Base-by-base conservation (phyloP, 1,140 invertebrate genomes). In the Aradophagus sp. region DNA sequence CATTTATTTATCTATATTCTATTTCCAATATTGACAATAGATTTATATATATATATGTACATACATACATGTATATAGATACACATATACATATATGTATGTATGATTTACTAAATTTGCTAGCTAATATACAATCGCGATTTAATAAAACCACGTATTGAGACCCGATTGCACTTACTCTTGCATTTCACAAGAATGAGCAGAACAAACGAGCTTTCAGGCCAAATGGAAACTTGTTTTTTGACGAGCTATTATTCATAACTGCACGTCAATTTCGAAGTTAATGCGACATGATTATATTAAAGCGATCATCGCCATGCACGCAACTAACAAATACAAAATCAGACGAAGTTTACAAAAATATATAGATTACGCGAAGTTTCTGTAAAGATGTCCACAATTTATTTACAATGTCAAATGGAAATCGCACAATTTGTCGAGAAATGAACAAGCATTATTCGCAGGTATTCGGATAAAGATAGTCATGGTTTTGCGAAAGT, bases 21-120 rank as follows among this genome's bases (percentile, higher is more conserved):
- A 73, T 75, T 53, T 80, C 82, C 75, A 78, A 59, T 85, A 84
- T 84, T 83, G 80, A 85, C 81, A 84, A 84, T 77, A 78, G 73
- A 73, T 79, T 70, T 78, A 78, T 73, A 70, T n/a, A n/a, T n/a
- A n/a, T n/a, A n/a, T n/a, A n/a, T n/a, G n/a, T n/a, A n/a, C n/a
- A n/a, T n/a, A n/a, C n/a, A n/a, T n/a, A n/a, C n/a, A n/a, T n/a
- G n/a, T n/a, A n/a, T n/a, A n/a, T n/a, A n/a, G n/a, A n/a, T n/a
- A n/a, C n/a, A n/a, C n/a, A n/a, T n/a, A n/a, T n/a, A n/a, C n/a
- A n/a, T n/a, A n/a, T n/a, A n/a, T n/a, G n/a, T n/a, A 77, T 69
- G 55, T 72, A 76, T 58, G 56, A 59, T 42, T 66, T 81, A 79
- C 79, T 78, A 72, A 78, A 80, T 82, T 81, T 77, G 75, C 80